Percentiles rank a stretch among this genome's conserved stretches.
phyloP scores from a whole-genome alignment of 1,140 invertebrate species.

The Cheumatopsyche charites region DNA sequence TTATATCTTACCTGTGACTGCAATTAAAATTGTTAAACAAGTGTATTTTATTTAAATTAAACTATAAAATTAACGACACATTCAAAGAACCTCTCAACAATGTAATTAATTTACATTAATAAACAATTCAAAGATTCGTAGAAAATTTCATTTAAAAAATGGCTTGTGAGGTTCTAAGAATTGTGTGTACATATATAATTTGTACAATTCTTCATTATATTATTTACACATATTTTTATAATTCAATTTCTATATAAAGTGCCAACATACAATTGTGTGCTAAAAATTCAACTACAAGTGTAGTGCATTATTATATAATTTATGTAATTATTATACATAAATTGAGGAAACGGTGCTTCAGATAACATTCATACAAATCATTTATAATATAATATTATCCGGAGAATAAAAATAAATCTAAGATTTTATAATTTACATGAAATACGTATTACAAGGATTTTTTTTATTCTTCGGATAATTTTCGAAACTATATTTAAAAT shows the following conservation, averaged over 20 bases:
- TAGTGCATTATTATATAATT: too few species aligned
- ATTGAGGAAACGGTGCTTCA: constrained; percentile 9
- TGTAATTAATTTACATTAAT: too few species aligned
- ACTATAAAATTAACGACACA: too few species aligned
- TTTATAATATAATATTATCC: not conserved
- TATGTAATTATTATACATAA: not conserved
- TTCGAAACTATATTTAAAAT: not conserved
- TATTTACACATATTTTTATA: not conserved
- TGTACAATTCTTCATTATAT: not conserved
- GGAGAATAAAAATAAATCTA: constrained; percentile 3
- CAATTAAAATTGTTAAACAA: not conserved
- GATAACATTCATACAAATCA: constrained; percentile 15
- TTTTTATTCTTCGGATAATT: not conserved
- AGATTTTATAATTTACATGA: not conserved
- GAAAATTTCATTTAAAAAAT: too few species aligned
- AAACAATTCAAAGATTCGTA: too few species aligned
- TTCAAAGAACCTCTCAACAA: too few species aligned
- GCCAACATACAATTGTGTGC: not conserved
- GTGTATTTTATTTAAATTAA: too few species aligned
- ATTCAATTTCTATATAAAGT: too few species aligned
- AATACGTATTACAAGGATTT: not conserved
- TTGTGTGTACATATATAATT: not conserved
- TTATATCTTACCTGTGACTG: constrained; percentile 11
- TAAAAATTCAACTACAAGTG: too few species aligned
- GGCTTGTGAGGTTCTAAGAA: too few species aligned